Percentiles rank a stretch among this genome's conserved stretches.
Conservation (phyloP, 2,888 invertebrate species). For the Lepidocyrtoides sp. region DNA sequence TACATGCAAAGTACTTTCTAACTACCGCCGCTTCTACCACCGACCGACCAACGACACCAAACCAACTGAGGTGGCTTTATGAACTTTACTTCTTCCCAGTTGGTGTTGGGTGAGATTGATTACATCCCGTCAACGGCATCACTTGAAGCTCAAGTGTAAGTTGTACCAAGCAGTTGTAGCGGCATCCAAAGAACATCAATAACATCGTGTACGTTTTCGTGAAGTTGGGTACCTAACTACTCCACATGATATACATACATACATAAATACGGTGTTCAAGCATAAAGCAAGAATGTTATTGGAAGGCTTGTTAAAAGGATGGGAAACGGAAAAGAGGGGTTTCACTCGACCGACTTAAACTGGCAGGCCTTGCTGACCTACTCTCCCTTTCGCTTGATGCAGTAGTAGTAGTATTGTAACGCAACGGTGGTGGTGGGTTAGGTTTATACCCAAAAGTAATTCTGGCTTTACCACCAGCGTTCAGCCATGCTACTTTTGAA, state of each 20-base stretch:
- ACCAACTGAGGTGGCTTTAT: slow-evolving; percentile 31
- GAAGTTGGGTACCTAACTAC: slow-evolving; percentile 23
- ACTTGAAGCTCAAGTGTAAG: slow-evolving; percentile 64
- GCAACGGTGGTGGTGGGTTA: not conserved
- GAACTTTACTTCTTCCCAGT: slow-evolving; percentile 81
- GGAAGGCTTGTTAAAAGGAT: slow-evolving; percentile 63
- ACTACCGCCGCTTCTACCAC: not conserved
- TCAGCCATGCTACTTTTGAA: slow-evolving; percentile 55
- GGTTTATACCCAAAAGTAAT: not conserved
- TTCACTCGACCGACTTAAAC: slow-evolving; percentile 71
- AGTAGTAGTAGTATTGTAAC: not conserved
- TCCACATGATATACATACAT: not conserved
- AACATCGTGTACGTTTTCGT: slow-evolving; percentile 48
- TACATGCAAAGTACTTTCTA: not conserved
- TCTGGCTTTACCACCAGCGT: not conserved
- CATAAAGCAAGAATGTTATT: not conserved
- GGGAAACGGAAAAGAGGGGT: slow-evolving; percentile 62
- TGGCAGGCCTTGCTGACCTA: slow-evolving; percentile 66
- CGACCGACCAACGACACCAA: not conserved
- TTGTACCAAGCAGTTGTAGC: slow-evolving; percentile 4
- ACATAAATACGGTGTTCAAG: not conserved
- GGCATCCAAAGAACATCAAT: slow-evolving; percentile 47
- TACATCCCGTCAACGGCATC: slow-evolving; percentile 84
- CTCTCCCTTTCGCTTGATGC: slow-evolving; percentile 15
- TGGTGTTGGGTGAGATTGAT: slow-evolving; percentile 85